These are phyloP conservation scores for Pongo abelii DNA, from an alignment of 2,113 vertebrate genomes.

Conservation along the genomic window DNA sequence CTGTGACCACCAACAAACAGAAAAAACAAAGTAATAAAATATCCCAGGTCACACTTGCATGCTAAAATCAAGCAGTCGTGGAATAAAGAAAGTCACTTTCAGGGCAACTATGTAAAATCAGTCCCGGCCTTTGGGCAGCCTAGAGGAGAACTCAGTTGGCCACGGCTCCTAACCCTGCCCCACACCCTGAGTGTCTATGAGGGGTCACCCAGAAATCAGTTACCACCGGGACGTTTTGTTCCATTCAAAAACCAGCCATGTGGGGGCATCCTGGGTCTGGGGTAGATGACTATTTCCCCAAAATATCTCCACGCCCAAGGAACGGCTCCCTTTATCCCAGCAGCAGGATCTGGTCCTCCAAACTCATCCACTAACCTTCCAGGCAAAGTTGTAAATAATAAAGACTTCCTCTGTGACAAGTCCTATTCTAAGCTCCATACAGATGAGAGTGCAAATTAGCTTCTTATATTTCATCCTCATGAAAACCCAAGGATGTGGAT, in stretches of 20 bases:
- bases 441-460: background rate
- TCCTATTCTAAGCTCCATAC: background rate
- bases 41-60: background rate
- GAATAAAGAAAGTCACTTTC: background rate
- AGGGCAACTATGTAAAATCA: rapidly evolving
- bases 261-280: background rate
- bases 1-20: background rate
- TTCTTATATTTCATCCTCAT: background rate
- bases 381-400: background rate
- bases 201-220: background rate
- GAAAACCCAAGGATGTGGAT: background rate
- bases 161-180: rapidly evolving
- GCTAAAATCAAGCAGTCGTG: background rate
- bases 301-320: background rate
- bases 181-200: rapidly evolving
- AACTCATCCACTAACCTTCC: background rate
- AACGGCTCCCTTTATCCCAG: too few relatives aligned
- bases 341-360: background rate
- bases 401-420: background rate
- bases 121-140: too few relatives aligned
- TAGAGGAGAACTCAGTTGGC: rapidly evolving
- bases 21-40: background rate
- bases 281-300: background rate
- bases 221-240: rapidly evolving
- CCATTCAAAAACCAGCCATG: background rate